These are phyloP conservation scores for Prorops nasuta DNA, from an alignment of 1,140 invertebrate species.

Conservation along the genomic window DNA sequence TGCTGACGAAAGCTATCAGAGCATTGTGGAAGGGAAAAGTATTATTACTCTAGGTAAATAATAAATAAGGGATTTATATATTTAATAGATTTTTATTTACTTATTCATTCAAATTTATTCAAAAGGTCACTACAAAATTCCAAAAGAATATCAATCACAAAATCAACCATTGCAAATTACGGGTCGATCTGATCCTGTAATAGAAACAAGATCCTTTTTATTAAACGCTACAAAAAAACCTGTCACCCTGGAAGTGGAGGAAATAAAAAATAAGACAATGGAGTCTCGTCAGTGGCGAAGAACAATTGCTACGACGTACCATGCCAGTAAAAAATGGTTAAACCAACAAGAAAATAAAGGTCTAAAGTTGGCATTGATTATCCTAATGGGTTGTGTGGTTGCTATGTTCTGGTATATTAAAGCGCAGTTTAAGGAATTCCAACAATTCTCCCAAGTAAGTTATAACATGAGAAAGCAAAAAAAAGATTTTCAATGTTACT, in stretches of 20 bases:
- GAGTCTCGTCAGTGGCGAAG: constrained; percentile 22
- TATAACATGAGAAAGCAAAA: neutral
- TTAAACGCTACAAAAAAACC: constrained; percentile 31
- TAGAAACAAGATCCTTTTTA: constrained; percentile 26
- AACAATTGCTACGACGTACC: constrained; percentile 24
- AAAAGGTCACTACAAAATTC: constrained; percentile 82
- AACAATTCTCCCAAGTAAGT: constrained; percentile 65
- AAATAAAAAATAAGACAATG: constrained; percentile 19
- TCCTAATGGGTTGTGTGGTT: constrained; percentile 65
- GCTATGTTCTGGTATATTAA: constrained; percentile 71
- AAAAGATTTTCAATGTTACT: neutral
- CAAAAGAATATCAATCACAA: constrained; percentile 43
- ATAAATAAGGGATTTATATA: constrained; percentile 12
- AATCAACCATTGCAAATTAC: constrained; percentile 59
- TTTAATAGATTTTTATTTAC: constrained; percentile 1
- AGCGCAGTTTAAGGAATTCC: constrained; percentile 59
- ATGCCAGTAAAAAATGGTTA: constrained; percentile 58
- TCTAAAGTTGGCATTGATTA: constrained; percentile 65
- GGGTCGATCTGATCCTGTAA: constrained; percentile 55
- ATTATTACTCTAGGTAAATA: constrained; percentile 44
- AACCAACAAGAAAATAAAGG: constrained; percentile 70
- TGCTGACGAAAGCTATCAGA: constrained; percentile 31
- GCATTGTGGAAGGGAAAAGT: constrained; percentile 28
- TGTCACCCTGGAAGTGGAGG: constrained; percentile 25
- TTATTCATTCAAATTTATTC: no score